Base-by-base conservation (phyloP, 2,797 vertebrate species). In the Centropyge bicolor region DNA sequence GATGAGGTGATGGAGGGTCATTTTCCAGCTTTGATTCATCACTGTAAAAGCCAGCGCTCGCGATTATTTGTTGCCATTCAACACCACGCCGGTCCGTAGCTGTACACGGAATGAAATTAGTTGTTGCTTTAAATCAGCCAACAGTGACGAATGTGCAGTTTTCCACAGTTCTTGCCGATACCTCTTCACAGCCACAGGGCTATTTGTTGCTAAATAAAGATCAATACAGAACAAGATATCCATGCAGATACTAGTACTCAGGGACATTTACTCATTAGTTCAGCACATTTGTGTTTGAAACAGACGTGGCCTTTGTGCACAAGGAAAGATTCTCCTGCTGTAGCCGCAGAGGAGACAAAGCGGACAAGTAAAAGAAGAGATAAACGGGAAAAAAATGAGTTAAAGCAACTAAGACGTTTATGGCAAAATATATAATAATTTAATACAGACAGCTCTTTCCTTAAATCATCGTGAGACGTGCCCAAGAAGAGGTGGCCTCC, bases 181-280 rank as follows among this genome's bases (percentile, higher is more conserved):
- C 43, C 55, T 74, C 69, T 64, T 78, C 57, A 72, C 78, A 80
- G 80, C 75, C 66, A 63, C 49, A 1, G 54, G 78, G 76, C 78
- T 79, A 82, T 88, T 89, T 89, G 81, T 73, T 84, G 75, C 90
- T 91, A 85, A 93, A 90, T 82, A 80, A 85, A 90, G 86, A 93
- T 94, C 92, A 78, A 94, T 94, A 91, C 59, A 11, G 78, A 90
- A 88, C 86, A 92, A 86, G 81, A 89, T 80, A 91, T 87, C 70
- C 85, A 85, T 88, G 86, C 81, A 88, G 86, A 92, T 92, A 82
- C 77, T 71, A 67, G 66, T 48, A 67, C 74, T 88, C 74, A 74
- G 71, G 63, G 77, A 76, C 71, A 76, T 86, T 81, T 89, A 71
- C 63, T 81, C 70, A 86, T 81, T 88, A 85, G 84, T 85, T 84